phyloP scores from a whole-genome alignment of 2,888 invertebrate genomes.

The Rutpela maculata region DNA sequence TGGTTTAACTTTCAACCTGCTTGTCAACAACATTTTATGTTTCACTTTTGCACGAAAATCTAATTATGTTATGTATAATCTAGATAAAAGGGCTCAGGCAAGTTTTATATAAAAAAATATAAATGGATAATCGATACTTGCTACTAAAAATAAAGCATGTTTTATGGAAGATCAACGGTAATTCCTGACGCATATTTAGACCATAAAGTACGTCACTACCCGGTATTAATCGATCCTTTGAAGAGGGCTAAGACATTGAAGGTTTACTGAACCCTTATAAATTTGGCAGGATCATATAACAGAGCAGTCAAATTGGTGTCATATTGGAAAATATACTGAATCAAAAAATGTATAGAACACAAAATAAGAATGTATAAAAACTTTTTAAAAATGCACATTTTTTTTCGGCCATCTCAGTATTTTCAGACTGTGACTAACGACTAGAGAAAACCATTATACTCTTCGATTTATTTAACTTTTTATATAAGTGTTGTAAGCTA shows the following conservation, averaged over 20 bases:
- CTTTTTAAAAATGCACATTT: no score
- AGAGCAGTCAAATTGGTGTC: no score
- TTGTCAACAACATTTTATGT: slow-evolving; percentile 10
- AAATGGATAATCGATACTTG: slow-evolving; percentile 22
- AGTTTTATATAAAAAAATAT: slow-evolving; percentile 24
- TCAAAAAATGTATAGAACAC: no score
- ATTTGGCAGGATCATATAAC: background rate
- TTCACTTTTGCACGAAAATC: slow-evolving; percentile 17
- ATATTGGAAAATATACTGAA: no score
- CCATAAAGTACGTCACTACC: slow-evolving; percentile 11
- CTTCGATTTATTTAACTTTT: no score
- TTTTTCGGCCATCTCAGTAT: no score
- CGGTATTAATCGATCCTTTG: slow-evolving; percentile 12
- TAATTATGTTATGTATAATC: slow-evolving; percentile 19
- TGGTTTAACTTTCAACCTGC: slow-evolving; percentile 26
- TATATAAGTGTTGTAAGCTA: no score
- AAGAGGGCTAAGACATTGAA: background rate
- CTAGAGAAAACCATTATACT: no score
- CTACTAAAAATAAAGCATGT: slow-evolving; percentile 26
- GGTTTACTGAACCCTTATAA: background rate
- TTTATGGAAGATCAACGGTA: slow-evolving; percentile 26
- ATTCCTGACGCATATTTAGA: slow-evolving; percentile 20
- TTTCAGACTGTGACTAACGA: no score
- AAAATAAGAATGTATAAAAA: no score
- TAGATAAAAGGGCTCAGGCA: slow-evolving; percentile 4